These are phyloP conservation scores for Mylabris phalerata DNA, from an alignment of 1,140 invertebrate genomes.

Conservation along the genomic window DNA sequence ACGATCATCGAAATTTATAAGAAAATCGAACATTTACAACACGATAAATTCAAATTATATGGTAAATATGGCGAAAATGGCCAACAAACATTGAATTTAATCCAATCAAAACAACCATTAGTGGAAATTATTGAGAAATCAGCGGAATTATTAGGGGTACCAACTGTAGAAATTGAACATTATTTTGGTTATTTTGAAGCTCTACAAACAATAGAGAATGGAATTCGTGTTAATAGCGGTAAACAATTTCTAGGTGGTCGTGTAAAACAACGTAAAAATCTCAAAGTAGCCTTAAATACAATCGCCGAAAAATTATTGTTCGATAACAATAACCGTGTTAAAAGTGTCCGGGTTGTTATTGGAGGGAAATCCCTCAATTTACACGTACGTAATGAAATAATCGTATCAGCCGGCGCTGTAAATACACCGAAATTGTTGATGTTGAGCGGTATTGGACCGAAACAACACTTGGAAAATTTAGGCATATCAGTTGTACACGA, in stretches of 20 bases:
- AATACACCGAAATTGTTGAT: constrained; percentile 60
- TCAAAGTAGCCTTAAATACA: constrained; percentile 49
- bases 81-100: constrained; percentile 66
- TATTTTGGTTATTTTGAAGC: constrained; percentile 48
- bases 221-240: constrained; percentile 63
- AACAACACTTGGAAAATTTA: constrained; percentile 50
- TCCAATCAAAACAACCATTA: constrained; percentile 67
- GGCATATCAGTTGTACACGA: constrained; percentile 35
- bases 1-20: constrained; percentile 23
- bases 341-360: constrained; percentile 28
- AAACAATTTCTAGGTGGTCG: constrained; percentile 69
- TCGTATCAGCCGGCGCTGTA: constrained; percentile 55
- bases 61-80: constrained; percentile 49
- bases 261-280: constrained; percentile 46
- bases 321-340: constrained; percentile 12
- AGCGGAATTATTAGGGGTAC: constrained; percentile 77
- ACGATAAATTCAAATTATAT: constrained; percentile 38
- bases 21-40: constrained; percentile 54
- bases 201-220: constrained; percentile 45
- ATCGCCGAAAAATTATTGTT: constrained; percentile 44
- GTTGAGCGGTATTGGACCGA: constrained; percentile 66
- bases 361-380: constrained; percentile 37
- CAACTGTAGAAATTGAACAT: constrained; percentile 39
- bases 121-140: constrained; percentile 72
- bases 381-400: constrained; percentile 52